These are phyloP conservation scores for Carassius auratus DNA, from an alignment of 2,113 vertebrate species.

Conservation along the genomic window DNA sequence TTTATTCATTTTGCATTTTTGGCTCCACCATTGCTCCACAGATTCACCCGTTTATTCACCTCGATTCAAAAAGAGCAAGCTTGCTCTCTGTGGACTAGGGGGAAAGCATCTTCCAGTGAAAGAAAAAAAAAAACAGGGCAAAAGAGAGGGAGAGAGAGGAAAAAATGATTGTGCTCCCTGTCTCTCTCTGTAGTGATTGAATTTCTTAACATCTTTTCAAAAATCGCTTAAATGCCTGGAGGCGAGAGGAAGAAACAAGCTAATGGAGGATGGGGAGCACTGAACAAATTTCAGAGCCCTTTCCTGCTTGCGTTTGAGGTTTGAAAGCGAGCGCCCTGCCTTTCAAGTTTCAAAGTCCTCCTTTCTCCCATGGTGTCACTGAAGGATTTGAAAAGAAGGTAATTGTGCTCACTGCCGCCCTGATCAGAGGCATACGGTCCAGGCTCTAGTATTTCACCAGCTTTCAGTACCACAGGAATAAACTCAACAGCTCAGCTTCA, in stretches of 20 bases:
- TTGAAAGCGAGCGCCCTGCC: slow-evolving; percentile 99
- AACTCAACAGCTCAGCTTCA: slow-evolving; percentile 85
- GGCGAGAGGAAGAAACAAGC: slow-evolving; percentile 99
- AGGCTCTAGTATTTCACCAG: slow-evolving; percentile 99
- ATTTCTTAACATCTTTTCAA: slow-evolving; percentile 99
- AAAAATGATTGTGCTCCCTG: slow-evolving; percentile 67
- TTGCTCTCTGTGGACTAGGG: slow-evolving; percentile 93
- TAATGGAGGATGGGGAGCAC: slow-evolving; percentile 99
- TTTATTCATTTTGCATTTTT: slow-evolving; percentile 72
- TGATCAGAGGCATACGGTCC: slow-evolving; percentile 99
- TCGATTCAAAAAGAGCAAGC: slow-evolving; percentile 91
- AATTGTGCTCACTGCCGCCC: slow-evolving; percentile 99
- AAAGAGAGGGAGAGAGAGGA: slow-evolving; percentile 15
- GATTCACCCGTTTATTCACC: slow-evolving; percentile 88
- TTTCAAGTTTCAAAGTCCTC: slow-evolving; percentile 99
- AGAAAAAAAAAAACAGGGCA: slow-evolving; percentile 22
- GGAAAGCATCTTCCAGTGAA: slow-evolving; percentile 85
- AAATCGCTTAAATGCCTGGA: slow-evolving; percentile 99
- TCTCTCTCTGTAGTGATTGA: slow-evolving; percentile 99
- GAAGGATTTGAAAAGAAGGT: slow-evolving; percentile 99
- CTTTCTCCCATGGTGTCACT: slow-evolving; percentile 99
- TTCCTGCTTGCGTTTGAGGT: slow-evolving; percentile 99
- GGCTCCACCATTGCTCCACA: slow-evolving; percentile 68
- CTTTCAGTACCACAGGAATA: slow-evolving; percentile 97
- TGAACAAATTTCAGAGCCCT: slow-evolving; percentile 99